A percentile compares a stretch with the other conserved stretches of the same genome.
These are phyloP conservation scores for Peromyscus maniculatus DNA, from an alignment of 2,113 vertebrate species.

Conservation along the genomic window DNA sequence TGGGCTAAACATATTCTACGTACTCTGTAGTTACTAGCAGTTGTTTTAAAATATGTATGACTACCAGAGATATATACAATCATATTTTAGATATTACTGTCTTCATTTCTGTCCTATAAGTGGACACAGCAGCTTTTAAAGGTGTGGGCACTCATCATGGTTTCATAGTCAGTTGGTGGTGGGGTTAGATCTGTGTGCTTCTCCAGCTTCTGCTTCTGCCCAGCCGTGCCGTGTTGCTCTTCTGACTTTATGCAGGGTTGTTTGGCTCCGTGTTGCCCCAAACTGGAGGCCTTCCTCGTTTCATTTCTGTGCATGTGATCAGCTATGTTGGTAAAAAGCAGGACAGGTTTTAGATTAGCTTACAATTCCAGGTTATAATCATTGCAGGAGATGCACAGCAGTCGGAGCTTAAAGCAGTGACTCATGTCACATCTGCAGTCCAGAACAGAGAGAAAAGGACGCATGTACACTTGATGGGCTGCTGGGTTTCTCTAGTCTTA, in stretches of 20 bases:
- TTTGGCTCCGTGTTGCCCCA: not conserved
- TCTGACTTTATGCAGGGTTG: not conserved
- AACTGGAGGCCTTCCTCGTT: not conserved
- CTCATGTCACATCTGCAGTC: not conserved
- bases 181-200: not conserved
- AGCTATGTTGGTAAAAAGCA: too few species aligned
- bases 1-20: not conserved
- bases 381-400: not conserved
- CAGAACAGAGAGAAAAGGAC: not conserved
- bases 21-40: not conserved
- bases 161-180: not conserved
- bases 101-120: not conserved
- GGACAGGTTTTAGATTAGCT: not conserved
- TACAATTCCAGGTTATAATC: not conserved
- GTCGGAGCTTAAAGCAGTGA: not conserved
- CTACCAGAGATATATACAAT: not conserved
- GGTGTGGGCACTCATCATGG: not conserved
- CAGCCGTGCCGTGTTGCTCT: not conserved
- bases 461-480: too few species aligned
- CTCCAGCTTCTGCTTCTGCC: not conserved
- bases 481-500: not conserved
- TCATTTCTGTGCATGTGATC: not conserved
- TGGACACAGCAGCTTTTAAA: not conserved
- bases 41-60: not conserved
- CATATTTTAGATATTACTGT: not conserved